Evolutionary conservation across 64 coral and sea anemone species (phyloP).

Genomic region (Astreopora myriophthalma): DNA sequence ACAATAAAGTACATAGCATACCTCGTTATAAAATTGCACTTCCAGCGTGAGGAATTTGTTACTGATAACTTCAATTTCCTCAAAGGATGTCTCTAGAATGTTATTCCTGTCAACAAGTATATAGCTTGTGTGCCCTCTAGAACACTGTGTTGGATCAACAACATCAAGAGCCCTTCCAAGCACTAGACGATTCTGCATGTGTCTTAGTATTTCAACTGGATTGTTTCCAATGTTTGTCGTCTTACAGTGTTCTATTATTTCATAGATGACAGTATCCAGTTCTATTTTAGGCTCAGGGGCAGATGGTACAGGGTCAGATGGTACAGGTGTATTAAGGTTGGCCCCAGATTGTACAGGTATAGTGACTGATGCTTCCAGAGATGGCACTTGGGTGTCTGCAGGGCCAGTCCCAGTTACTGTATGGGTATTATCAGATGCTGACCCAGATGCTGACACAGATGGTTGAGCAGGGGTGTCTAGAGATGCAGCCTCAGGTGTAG

Average conservation of each 20-base stretch:
- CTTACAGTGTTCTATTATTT: no score
- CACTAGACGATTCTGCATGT: slow-evolving; percentile 3
- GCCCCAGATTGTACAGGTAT: neutral
- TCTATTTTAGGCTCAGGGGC: neutral
- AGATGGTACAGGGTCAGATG: neutral
- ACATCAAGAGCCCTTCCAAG: slow-evolving; percentile 20
- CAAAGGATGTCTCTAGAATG: neutral
- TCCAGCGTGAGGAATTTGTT: neutral
- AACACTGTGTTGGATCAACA: neutral
- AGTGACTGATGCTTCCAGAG: neutral
- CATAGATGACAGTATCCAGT: no score
- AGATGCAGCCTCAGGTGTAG: no score
- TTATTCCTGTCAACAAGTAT: neutral
- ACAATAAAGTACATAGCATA: neutral
- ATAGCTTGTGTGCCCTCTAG: slow-evolving; percentile 18
- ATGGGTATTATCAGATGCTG: neutral
- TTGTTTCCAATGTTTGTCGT: no score
- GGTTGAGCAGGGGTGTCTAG: no score
- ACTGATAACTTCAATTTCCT: neutral
- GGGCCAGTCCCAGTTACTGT: neutral
- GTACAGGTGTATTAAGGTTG: neutral
- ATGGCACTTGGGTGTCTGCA: no score
- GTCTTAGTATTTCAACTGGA: slow-evolving; percentile 23
- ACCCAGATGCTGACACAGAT: no score
- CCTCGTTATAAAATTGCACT: neutral